Conservation (phyloP, 1,140 invertebrate genomes). For the Tribolium madens region DNA sequence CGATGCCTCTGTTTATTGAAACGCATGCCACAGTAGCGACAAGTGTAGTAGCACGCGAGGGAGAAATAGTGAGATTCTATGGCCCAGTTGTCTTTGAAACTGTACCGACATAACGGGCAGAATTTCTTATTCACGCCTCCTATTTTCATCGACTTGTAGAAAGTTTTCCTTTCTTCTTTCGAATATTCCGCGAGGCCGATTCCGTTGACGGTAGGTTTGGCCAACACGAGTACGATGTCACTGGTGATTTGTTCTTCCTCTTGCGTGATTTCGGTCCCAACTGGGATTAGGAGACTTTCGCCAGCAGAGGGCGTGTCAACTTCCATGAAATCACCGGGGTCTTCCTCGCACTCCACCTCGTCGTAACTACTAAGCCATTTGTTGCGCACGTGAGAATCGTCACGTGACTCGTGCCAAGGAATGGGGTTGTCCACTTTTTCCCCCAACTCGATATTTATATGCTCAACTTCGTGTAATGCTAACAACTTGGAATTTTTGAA, state of each 20-base stretch:
- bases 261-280: slow-evolving; percentile 28
- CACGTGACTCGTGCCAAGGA: slow-evolving; percentile 51
- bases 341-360: slow-evolving; percentile 50
- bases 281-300: slow-evolving; percentile 56
- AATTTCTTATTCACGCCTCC: slow-evolving; percentile 62
- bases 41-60: slow-evolving; percentile 61
- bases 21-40: slow-evolving; percentile 62
- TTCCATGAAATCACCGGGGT: slow-evolving; percentile 38
- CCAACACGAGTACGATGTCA: slow-evolving; percentile 45
- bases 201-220: slow-evolving; percentile 55
- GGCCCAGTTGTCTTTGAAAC: slow-evolving; percentile 65
- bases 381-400: slow-evolving; percentile 55
- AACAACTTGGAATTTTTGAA: slow-evolving; percentile 58
- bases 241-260: slow-evolving; percentile 40
- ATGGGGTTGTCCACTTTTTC: slow-evolving; percentile 59
- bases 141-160: slow-evolving; percentile 59
- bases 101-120: slow-evolving; percentile 63
- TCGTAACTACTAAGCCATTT: slow-evolving; percentile 61
- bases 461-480: slow-evolving; percentile 59
- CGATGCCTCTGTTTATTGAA: slow-evolving; percentile 63
- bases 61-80: slow-evolving; percentile 64
- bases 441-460: slow-evolving; percentile 61
- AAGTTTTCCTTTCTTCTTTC: slow-evolving; percentile 59
- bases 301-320: slow-evolving; percentile 49
- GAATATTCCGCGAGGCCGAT: slow-evolving; percentile 58